Percentiles rank a stretch among this genome's conserved stretches.
These are phyloP conservation scores for Falco peregrinus DNA, from an alignment of 2,797 vertebrate species.

Conservation along the genomic window DNA sequence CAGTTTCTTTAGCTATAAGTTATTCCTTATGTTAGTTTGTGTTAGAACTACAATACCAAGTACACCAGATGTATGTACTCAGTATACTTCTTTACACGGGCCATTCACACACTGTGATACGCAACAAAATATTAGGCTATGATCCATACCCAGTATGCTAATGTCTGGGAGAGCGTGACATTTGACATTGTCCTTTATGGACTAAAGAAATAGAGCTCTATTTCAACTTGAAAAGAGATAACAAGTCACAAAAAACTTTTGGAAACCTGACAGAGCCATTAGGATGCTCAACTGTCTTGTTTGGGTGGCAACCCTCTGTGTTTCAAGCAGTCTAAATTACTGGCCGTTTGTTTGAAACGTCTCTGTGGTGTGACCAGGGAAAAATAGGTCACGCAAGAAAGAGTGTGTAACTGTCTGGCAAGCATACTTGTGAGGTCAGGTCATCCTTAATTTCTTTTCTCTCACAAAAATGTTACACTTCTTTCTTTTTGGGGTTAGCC, in stretches of 20 bases:
- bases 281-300: neutral
- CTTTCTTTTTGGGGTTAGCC: conserved; percentile 62
- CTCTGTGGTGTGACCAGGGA: conserved; percentile 14
- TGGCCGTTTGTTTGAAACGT: conserved; percentile 1
- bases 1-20: neutral
- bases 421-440: conserved; percentile 41
- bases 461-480: conserved; percentile 53
- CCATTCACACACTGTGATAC: neutral
- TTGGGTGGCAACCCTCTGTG: conserved; percentile 14
- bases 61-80: neutral
- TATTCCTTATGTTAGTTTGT: neutral
- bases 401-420: conserved; percentile 39
- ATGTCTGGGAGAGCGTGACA: neutral
- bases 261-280: neutral
- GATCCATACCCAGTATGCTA: neutral
- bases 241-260: neutral
- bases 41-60: neutral
- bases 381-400: conserved; percentile 56
- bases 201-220: neutral
- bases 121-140: neutral
- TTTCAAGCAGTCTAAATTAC: neutral
- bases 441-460: conserved; percentile 59
- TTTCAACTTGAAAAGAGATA: neutral
- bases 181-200: neutral
- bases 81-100: rapidly evolving